These are phyloP conservation scores for Girardia tigrina DNA, from an alignment of 2,888 invertebrate species.

Conservation along the genomic window DNA sequence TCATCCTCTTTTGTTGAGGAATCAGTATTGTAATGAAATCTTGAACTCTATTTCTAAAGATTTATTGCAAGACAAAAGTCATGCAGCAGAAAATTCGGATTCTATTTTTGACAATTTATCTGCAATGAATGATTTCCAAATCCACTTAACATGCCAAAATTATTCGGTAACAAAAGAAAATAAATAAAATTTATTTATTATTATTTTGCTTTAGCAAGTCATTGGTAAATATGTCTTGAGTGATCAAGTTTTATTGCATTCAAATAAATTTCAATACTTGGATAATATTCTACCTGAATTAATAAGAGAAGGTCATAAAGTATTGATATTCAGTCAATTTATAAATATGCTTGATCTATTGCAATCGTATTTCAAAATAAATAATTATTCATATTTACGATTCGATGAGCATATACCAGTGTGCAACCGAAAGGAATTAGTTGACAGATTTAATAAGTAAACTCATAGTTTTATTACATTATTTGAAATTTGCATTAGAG, in stretches of 20 bases:
- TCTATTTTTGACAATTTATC: constrained; percentile 69
- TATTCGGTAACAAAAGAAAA: constrained; percentile 54
- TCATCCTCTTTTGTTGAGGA: constrained; percentile 71
- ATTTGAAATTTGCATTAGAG: not conserved
- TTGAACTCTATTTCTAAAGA: constrained; percentile 58
- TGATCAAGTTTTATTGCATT: constrained; percentile 56
- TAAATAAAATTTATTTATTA: constrained; percentile 38
- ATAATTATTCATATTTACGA: constrained; percentile 63
- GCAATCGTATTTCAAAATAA: constrained; percentile 67
- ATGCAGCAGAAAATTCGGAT: constrained; percentile 47
- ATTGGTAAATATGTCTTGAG: constrained; percentile 54
- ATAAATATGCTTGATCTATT: constrained; percentile 82
- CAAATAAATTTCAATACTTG: constrained; percentile 71
- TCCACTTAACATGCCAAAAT: constrained; percentile 63
- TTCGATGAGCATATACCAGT: constrained; percentile 74
- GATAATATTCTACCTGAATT: constrained; percentile 65
- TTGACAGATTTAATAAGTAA: constrained; percentile 69
- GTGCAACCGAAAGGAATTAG: constrained; percentile 61
- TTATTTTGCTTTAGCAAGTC: constrained; percentile 39
- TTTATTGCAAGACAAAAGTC: constrained; percentile 49
- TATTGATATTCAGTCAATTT: constrained; percentile 87
- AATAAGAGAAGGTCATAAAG: constrained; percentile 57
- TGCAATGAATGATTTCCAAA: constrained; percentile 77
- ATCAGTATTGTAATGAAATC: constrained; percentile 57
- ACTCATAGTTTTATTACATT: constrained; percentile 71